A percentile compares a stretch with the other conserved stretches of the same genome.
Conservation (phyloP, 1,140 invertebrate genomes). For the Arctopsyche grandis region DNA sequence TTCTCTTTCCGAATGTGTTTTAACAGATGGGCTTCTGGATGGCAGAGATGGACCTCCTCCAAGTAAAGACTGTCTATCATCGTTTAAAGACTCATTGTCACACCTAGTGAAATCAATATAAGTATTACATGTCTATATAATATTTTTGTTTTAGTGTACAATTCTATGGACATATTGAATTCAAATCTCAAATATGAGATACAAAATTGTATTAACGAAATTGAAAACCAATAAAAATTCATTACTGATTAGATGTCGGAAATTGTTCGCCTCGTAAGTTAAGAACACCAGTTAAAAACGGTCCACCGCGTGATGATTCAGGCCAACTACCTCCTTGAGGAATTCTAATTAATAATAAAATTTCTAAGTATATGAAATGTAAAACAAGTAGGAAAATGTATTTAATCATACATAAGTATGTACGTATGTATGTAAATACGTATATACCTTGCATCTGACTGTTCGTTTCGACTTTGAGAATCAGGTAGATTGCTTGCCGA, state of each 20-base stretch:
- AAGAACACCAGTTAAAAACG: conserved; percentile 50
- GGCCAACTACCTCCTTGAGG: conserved; percentile 45
- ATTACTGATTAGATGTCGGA: conserved; percentile 13
- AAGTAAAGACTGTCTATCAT: conserved; percentile 9
- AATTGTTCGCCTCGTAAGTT: conserved; percentile 44
- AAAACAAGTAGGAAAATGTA: too few relatives aligned
- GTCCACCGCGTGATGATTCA: conserved; percentile 40
- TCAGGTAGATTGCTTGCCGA: background rate
- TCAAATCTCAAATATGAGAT: background rate
- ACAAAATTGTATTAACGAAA: background rate
- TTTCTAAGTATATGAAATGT: background rate
- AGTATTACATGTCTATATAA: background rate
- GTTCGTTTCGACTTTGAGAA: background rate
- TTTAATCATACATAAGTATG: too few relatives aligned
- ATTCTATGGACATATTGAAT: background rate
- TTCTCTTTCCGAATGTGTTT: background rate
- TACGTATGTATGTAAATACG: too few relatives aligned
- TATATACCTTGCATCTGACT: conserved; percentile 5
- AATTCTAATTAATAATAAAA: background rate
- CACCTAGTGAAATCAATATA: background rate
- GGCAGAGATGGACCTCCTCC: background rate
- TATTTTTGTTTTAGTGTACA: background rate
- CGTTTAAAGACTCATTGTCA: background rate
- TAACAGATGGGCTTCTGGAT: background rate
- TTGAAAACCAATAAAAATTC: background rate